phyloP scores from a whole-genome alignment of 2,113 vertebrate genomes.

The Odocoileus hemionus region DNA sequence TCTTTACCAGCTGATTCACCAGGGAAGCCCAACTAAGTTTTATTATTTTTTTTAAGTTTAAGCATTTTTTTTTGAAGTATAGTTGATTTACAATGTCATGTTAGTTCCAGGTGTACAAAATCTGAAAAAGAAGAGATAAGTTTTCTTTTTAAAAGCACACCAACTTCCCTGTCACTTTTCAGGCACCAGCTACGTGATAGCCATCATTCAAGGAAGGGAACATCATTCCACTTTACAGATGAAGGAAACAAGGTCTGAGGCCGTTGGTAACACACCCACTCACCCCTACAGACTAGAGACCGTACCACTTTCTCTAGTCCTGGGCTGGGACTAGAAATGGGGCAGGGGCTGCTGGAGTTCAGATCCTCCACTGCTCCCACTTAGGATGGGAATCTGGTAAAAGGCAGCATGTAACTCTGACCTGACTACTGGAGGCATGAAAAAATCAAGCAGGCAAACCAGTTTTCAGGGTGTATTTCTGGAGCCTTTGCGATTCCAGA shows the following conservation, averaged over 20 bases:
- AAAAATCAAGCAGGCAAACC: not conserved
- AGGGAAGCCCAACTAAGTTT: not conserved
- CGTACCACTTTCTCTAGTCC: not conserved
- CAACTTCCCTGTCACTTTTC: not conserved
- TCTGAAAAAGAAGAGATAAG: not conserved
- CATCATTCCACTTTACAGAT: fast-evolving
- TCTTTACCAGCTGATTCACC: not conserved
- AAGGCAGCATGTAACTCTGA: not conserved
- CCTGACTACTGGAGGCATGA: not conserved
- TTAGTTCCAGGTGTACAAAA: not conserved
- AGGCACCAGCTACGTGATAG: not conserved
- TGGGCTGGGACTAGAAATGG: not conserved
- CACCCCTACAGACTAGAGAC: not conserved
- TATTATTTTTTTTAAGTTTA: not conserved
- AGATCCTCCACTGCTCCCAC: not conserved
- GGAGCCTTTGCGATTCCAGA: not conserved
- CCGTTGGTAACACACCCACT: fast-evolving
- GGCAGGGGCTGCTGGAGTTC: fast-evolving
- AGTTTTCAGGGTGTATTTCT: not conserved
- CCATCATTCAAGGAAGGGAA: not conserved
- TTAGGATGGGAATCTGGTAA: not conserved
- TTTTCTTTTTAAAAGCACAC: not conserved
- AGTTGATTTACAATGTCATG: not conserved
- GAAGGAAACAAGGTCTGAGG: fast-evolving
- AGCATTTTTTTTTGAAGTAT: not conserved